phyloP scores from a whole-genome alignment of 2,797 vertebrate species.

The Fringilla coelebs region DNA sequence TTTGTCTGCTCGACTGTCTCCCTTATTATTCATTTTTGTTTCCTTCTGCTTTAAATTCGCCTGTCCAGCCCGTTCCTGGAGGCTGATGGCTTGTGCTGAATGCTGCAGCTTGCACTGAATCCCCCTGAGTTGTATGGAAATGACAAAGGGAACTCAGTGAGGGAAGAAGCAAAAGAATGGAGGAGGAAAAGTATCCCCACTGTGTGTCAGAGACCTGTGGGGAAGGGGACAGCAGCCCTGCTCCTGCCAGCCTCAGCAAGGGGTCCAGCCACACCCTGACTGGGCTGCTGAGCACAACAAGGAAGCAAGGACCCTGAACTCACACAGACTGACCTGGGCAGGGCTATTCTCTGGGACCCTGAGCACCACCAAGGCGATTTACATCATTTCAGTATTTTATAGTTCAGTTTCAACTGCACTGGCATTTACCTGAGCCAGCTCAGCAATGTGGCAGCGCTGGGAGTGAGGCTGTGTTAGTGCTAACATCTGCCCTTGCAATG shows the following conservation, averaged over 20 bases:
- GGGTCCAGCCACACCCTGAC: neutral
- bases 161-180: neutral
- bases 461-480: neutral
- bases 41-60: constrained; percentile 2
- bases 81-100: neutral
- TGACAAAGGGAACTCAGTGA: neutral
- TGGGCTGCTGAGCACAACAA: neutral
- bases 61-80: neutral
- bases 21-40: neutral
- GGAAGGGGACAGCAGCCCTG: neutral
- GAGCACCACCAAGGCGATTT: neutral
- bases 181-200: neutral
- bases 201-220: neutral
- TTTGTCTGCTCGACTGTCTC: neutral
- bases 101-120: neutral
- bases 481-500: fast-evolving
- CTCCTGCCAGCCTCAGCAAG: neutral
- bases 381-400: neutral
- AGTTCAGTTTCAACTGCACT: neutral
- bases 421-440: neutral
- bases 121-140: neutral
- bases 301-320: neutral
- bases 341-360: neutral
- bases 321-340: neutral
- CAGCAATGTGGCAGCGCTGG: neutral